phyloP scores from a whole-genome alignment of 2,888 invertebrate genomes.

The Heteromurus nitidus region DNA sequence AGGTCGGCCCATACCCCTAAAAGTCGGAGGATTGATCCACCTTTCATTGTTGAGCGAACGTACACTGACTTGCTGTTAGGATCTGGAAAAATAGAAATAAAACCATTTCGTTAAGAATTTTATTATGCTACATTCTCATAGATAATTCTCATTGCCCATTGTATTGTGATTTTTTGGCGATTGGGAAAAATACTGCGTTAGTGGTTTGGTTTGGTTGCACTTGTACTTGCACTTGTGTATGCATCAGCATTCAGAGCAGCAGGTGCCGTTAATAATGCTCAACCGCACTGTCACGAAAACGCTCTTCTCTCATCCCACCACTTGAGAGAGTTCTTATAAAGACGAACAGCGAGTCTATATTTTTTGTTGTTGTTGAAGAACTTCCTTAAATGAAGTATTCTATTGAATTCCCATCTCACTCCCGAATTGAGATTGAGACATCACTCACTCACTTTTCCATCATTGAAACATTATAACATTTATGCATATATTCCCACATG shows the following conservation, averaged over 20 bases:
- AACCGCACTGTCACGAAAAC: slow-evolving; percentile 41
- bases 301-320: not conserved
- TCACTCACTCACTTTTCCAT: slow-evolving; percentile 16
- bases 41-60: slow-evolving; percentile 83
- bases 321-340: not conserved
- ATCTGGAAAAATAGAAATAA: slow-evolving; percentile 66
- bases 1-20: slow-evolving; percentile 87
- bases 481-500: not conserved
- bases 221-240: slow-evolving; percentile 7
- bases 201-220: no score
- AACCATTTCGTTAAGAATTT: not conserved
- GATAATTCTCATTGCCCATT: not conserved
- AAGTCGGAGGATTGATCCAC: slow-evolving; percentile 84
- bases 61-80: slow-evolving; percentile 76
- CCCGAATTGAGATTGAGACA: slow-evolving; percentile 35
- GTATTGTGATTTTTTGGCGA: no score
- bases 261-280: slow-evolving; percentile 30
- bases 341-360: not conserved
- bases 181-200: no score
- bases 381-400: slow-evolving; percentile 39
- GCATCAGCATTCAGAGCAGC: not conserved
- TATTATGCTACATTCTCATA: slow-evolving; percentile 19
- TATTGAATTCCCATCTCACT: slow-evolving; percentile 4
- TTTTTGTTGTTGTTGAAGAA: not conserved
- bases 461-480: not conserved